phyloP scores from a whole-genome alignment of 1,140 invertebrate species.

The Parasteatoda tepidariorum region DNA sequence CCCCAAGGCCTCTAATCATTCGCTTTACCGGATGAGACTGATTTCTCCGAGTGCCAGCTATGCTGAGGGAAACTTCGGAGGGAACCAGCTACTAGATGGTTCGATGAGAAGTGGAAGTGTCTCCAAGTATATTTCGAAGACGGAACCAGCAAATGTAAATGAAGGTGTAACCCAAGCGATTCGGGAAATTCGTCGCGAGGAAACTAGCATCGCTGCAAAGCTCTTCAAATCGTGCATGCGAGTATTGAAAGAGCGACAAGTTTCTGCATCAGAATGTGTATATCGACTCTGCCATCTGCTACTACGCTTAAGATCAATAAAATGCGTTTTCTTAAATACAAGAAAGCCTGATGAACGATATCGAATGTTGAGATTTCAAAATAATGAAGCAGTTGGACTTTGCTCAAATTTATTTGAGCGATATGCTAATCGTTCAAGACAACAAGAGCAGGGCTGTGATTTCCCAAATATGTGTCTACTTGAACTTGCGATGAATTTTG shows the following conservation, averaged over 20 bases:
- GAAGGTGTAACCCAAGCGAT: slow-evolving; percentile 64
- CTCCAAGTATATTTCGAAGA: slow-evolving; percentile 68
- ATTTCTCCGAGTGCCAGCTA: slow-evolving; percentile 69
- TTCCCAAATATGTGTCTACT: slow-evolving; percentile 33
- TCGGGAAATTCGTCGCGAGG: slow-evolving; percentile 63
- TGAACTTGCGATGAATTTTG: slow-evolving; percentile 54
- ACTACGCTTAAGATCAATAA: slow-evolving; percentile 6
- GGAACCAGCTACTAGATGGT: slow-evolving; percentile 85
- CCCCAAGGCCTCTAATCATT: slow-evolving; percentile 88
- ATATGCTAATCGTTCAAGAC: slow-evolving; percentile 46
- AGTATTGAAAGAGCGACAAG: slow-evolving; percentile 51
- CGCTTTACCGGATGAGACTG: slow-evolving; percentile 76
- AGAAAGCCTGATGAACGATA: slow-evolving; percentile 53
- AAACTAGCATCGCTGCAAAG: no score
- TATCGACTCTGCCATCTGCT: slow-evolving; percentile 58
- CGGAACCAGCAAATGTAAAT: slow-evolving; percentile 65
- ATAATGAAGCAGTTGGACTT: slow-evolving; percentile 17
- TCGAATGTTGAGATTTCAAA: slow-evolving; percentile 30
- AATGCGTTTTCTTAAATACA: slow-evolving; percentile 31
- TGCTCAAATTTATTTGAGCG: slow-evolving; percentile 43
- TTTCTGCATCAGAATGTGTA: slow-evolving; percentile 56
- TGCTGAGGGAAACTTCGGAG: slow-evolving; percentile 83
- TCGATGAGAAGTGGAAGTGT: no score
- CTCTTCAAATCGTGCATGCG: no score
- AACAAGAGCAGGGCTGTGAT: slow-evolving; percentile 8